A percentile compares a stretch with the other conserved stretches of the same genome.
phyloP scores from a whole-genome alignment of 2,113 vertebrate species.

The Rhadina sibilatrix region DNA sequence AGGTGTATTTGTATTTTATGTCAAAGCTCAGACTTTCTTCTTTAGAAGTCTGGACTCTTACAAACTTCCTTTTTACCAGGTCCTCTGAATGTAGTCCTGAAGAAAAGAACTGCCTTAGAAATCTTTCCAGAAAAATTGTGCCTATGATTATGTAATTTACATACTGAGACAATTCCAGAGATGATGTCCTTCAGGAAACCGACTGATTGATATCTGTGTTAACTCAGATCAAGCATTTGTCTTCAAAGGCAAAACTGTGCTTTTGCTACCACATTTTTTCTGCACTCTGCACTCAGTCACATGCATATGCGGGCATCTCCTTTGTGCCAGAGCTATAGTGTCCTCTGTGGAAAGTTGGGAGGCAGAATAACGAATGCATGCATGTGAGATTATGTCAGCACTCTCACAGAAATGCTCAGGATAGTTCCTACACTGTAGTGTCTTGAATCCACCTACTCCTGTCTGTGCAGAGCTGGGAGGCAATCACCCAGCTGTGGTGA shows the following conservation, averaged over 20 bases:
- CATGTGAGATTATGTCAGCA: neutral
- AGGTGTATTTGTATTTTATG: neutral
- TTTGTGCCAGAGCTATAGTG: neutral
- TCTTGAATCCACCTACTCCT: neutral
- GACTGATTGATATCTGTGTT: neutral
- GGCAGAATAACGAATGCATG: neutral
- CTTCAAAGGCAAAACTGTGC: neutral
- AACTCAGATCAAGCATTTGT: neutral
- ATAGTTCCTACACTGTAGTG: neutral
- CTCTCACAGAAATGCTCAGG: neutral
- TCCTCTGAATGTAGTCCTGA: neutral
- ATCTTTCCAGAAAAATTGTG: neutral
- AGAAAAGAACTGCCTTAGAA: neutral
- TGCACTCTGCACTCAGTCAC: neutral
- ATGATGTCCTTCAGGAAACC: neutral
- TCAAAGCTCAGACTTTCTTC: neutral
- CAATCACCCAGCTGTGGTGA: neutral
- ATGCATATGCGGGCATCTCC: accelerated
- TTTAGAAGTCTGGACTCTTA: neutral
- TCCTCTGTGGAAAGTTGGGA: neutral
- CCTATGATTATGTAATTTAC: neutral
- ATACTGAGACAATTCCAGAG: neutral
- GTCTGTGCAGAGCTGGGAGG: neutral
- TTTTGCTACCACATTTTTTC: neutral
- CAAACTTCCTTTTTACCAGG: neutral